Evolutionary conservation across 1,140 invertebrate genomes (phyloP).

Genomic region (Ceratosolen solmsi): DNA sequence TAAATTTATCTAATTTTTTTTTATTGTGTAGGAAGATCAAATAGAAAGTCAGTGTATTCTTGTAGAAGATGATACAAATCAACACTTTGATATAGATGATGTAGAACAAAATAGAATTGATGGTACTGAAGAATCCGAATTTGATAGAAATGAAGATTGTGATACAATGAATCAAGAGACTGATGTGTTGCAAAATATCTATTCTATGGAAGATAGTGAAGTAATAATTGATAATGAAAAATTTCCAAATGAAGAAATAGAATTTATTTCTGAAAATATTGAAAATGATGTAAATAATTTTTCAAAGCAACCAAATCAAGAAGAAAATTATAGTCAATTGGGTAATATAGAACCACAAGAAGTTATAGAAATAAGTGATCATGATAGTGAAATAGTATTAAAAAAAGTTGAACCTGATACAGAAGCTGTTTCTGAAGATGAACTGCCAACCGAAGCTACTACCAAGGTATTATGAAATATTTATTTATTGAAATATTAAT

Average conservation of each 20-base stretch:
- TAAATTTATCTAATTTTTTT: slow-evolving; percentile 18
- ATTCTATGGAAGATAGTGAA: slow-evolving; percentile 34
- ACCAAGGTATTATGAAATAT: slow-evolving; percentile 61
- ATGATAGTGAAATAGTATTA: slow-evolving; percentile 47
- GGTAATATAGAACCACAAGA: slow-evolving; percentile 47
- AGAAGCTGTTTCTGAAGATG: slow-evolving; percentile 81
- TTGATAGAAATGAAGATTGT: slow-evolving; percentile 54
- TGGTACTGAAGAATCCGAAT: slow-evolving; percentile 25
- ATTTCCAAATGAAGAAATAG: slow-evolving; percentile 42
- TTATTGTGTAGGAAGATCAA: slow-evolving; percentile 53
- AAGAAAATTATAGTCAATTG: slow-evolving; percentile 11
- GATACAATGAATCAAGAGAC: slow-evolving; percentile 53
- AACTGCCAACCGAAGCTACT: slow-evolving; percentile 74
- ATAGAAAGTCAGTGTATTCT: slow-evolving; percentile 58
- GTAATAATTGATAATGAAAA: slow-evolving; percentile 40
- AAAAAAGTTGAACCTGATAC: slow-evolving; percentile 77
- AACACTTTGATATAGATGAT: slow-evolving; percentile 27
- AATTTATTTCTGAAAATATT: slow-evolving; percentile 55
- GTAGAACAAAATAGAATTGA: not conserved
- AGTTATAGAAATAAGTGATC: slow-evolving; percentile 57
- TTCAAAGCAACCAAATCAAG: slow-evolving; percentile 22
- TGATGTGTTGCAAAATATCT: slow-evolving; percentile 42
- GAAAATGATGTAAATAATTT: slow-evolving; percentile 54
- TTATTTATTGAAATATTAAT: not conserved
- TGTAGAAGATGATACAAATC: slow-evolving; percentile 51